Conservation (phyloP, 2,888 invertebrate genomes). For the Cepaea hortensis region DNA sequence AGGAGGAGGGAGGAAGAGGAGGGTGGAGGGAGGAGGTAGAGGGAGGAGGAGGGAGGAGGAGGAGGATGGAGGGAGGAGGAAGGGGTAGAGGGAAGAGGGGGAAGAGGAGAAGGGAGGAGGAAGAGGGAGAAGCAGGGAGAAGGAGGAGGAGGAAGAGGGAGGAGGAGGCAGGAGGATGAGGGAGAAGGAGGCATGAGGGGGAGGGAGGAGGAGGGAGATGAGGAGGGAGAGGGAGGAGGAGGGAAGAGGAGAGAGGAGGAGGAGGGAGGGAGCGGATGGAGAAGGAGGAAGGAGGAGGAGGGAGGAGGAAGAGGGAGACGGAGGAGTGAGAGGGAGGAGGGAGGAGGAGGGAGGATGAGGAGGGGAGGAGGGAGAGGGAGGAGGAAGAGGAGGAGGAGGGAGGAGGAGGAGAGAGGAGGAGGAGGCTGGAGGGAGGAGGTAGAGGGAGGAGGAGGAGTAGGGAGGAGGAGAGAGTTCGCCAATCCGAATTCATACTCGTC, state of each 20-base stretch:
- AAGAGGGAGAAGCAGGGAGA: neutral
- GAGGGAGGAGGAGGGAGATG: neutral
- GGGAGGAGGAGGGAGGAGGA: no score
- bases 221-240: neutral
- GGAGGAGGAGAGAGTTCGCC: no score
- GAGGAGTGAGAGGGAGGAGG: constrained; percentile 18
- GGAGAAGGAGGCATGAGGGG: neutral
- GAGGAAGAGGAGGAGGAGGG: neutral
- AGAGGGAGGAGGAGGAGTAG: no score
- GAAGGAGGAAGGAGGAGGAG: neutral
- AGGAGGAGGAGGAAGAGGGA: neutral
- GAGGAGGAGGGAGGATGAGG: no score
- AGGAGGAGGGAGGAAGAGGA: neutral
- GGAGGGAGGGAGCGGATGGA: neutral
- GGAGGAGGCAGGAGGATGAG: no score
- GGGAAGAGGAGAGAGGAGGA: constrained; percentile 1
- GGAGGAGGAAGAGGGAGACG: neutral
- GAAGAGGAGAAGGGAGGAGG: no score
- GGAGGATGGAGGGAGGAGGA: no score
- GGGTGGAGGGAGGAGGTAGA: no score
- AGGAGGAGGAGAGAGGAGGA: neutral
- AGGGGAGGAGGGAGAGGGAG: neutral
- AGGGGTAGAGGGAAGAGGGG: no score
- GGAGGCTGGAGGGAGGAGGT: no score
- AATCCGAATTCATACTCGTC: no score